phyloP scores from a whole-genome alignment of 2,113 vertebrate genomes.

The Mustela nigripes region DNA sequence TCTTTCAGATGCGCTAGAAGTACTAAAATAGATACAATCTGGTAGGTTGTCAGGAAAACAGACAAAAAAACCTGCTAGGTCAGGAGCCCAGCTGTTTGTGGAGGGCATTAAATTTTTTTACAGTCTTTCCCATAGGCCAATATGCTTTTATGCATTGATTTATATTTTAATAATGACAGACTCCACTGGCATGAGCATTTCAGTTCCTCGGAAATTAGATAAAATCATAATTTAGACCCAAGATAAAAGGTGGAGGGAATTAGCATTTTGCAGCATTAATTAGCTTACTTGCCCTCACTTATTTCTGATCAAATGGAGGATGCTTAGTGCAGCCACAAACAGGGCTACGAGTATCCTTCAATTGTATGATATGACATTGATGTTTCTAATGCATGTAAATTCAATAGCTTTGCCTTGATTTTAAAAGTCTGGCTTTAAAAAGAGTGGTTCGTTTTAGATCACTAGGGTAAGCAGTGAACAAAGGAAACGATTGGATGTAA shows the following conservation, averaged over 20 bases:
- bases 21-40: slow-evolving; percentile 57
- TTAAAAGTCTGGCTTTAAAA: slow-evolving; percentile 69
- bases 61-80: slow-evolving; percentile 27
- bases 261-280: slow-evolving; percentile 78
- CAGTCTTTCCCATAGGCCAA: slow-evolving; percentile 58
- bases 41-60: neutral
- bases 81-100: slow-evolving; percentile 60
- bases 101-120: slow-evolving; percentile 55
- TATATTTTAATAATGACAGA: slow-evolving; percentile 77
- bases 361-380: slow-evolving; percentile 62
- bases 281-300: slow-evolving; percentile 80
- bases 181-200: slow-evolving; percentile 60
- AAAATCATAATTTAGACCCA: slow-evolving; percentile 84
- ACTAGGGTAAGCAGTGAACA: slow-evolving; percentile 60
- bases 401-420: slow-evolving; percentile 74
- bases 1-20: slow-evolving; percentile 21
- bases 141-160: slow-evolving; percentile 70
- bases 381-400: slow-evolving; percentile 80
- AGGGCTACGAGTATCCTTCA: slow-evolving; percentile 77
- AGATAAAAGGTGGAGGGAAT: slow-evolving; percentile 80
- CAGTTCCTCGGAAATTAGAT: slow-evolving; percentile 80
- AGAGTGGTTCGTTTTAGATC: slow-evolving; percentile 52
- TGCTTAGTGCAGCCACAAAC: slow-evolving; percentile 62
- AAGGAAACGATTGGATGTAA: slow-evolving; percentile 57
- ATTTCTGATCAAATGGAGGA: slow-evolving; percentile 82